Evolutionary conservation across 2,797 vertebrate species (phyloP), one percentile per base, ranked within the genome.

Genomic region (Ataeniobius toweri): DNA sequence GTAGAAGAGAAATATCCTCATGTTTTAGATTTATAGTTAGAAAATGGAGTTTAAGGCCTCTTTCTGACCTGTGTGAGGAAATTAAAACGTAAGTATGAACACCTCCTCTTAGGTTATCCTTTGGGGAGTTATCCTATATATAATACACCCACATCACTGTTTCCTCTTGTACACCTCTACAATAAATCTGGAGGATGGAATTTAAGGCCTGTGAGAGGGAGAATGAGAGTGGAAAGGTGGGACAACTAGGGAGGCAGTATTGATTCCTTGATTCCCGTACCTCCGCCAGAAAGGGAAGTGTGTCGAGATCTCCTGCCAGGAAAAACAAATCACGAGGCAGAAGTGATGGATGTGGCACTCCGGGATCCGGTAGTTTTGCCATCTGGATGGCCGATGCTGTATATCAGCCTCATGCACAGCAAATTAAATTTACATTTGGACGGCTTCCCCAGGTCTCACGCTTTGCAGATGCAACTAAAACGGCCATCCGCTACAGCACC

Each of bases 351-450:
- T 95, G 92, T 95, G 94, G 93, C 91, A 90, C 91, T 93, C 92
- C 92, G 41, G 51, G 95, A 93, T 95, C 93, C 89, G 88, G 87
- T 79, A 50, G 89, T 96, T 93, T 88, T 91, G 88, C 93, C 93
- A 90, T 93, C 94, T 88, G 95, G 94, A 96, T 92, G 94, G 89
- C 84, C 95, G 88, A 90, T 92, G 91, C 93, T 94, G 91, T 94
- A 95, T 90, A 93, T 95, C 93, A 94, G 90, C 89, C 92, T 94
- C 92, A 93, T 93, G 94, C 89, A 88, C 86, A 71, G 83, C 94
- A 95, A 97, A 96, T 96, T 96, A 95, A 95, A 96, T 96, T 96
- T 95, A 96, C 95, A 95, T 97, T 93, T 94, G 94, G 89, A 94
- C 36, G 90, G 91, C 90, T 92, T 94, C 89, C 90, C 88, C 91